A percentile compares a stretch with the other conserved stretches of the same genome.
These are phyloP conservation scores for Trogon surrucura DNA, from an alignment of 2,113 vertebrate species.

Conservation along the genomic window DNA sequence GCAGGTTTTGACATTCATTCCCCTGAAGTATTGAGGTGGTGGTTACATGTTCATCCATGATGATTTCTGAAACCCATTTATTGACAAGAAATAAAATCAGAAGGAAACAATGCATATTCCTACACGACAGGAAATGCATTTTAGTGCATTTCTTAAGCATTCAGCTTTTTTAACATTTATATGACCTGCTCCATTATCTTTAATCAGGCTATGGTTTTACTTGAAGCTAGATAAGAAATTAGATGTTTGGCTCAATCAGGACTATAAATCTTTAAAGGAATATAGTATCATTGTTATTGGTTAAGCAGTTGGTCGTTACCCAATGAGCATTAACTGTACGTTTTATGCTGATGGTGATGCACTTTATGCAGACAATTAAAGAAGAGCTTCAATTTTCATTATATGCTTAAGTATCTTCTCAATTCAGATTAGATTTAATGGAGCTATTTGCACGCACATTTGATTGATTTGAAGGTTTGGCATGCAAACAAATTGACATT, in stretches of 20 bases:
- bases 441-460: constrained; percentile 64
- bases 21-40: neutral
- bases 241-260: neutral
- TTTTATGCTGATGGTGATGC: constrained; percentile 57
- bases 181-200: neutral
- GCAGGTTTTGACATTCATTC: neutral
- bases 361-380: constrained; percentile 76
- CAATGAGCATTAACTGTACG: constrained; percentile 11
- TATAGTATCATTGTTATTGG: neutral
- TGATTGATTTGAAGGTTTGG: constrained; percentile 64
- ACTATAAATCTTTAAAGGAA: constrained; percentile 19
- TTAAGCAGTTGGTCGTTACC: constrained; percentile 58
- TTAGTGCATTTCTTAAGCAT: neutral
- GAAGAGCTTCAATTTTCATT: constrained; percentile 72
- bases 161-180: neutral
- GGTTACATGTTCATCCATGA: neutral
- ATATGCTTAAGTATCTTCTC: constrained; percentile 44
- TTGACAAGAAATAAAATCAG: neutral
- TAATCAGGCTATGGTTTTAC: neutral
- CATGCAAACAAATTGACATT: constrained; percentile 66
- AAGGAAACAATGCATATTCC: neutral
- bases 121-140: neutral
- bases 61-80: neutral
- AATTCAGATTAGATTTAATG: constrained; percentile 68
- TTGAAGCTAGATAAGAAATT: constrained; percentile 10